Evolutionary conservation across 2,888 invertebrate genomes (phyloP).

Genomic region (Dynastes grantii): DNA sequence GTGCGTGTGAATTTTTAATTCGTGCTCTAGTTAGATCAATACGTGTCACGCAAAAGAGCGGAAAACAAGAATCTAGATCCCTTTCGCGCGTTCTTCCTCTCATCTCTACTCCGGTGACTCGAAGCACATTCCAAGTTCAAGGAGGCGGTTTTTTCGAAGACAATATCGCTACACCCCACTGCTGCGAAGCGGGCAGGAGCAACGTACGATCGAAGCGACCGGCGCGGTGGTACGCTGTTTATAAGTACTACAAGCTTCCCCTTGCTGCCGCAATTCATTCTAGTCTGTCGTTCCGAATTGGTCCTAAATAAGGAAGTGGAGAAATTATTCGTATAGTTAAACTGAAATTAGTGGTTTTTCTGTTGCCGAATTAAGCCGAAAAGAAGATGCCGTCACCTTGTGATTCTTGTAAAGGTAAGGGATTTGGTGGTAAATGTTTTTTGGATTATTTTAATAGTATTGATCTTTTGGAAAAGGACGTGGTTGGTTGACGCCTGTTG

Average conservation of each 20-base stretch:
- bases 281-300: background rate
- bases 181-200: conserved; percentile 67
- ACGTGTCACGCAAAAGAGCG: background rate
- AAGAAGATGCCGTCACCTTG: conserved; percentile 74
- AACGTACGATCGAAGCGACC: conserved; percentile 64
- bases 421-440: conserved; percentile 47
- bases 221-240: conserved; percentile 60
- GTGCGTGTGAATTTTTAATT: too few relatives aligned
- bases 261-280: conserved; percentile 29
- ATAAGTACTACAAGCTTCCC: conserved; percentile 47
- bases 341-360: background rate
- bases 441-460: conserved; percentile 1
- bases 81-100: conserved; percentile 7
- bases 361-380: background rate
- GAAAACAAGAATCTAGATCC: background rate
- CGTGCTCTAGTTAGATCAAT: too few relatives aligned
- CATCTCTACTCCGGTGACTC: conserved; percentile 18
- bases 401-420: conserved; percentile 74
- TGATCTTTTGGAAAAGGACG: background rate
- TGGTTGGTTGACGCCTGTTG: conserved; percentile 6
- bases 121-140: conserved; percentile 51
- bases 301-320: too few relatives aligned
- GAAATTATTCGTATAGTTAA: background rate
- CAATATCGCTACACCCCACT: conserved; percentile 68
- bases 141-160: conserved; percentile 36